A percentile compares a stretch with the other conserved stretches of the same genome.
Conservation (phyloP, 1,140 invertebrate species). For the Caenorhabditis brenneri region DNA sequence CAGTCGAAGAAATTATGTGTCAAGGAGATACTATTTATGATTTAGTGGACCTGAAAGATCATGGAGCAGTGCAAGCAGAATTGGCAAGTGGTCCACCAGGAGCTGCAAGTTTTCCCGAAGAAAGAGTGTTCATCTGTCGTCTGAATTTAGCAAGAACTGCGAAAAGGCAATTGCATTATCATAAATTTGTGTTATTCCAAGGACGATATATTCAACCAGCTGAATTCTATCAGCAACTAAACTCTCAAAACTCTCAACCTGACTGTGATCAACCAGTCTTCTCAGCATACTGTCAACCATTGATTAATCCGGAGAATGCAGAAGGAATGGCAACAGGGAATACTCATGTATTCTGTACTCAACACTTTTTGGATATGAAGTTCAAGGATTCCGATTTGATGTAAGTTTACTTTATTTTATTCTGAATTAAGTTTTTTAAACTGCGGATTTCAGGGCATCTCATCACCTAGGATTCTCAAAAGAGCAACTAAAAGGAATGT, state of each 20-base stretch:
- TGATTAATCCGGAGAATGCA: constrained; percentile 96
- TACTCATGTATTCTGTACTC: constrained; percentile 93
- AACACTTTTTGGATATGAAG: constrained; percentile 97
- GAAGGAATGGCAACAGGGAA: constrained; percentile 90
- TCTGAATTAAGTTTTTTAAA: too few relatives aligned
- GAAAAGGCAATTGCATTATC: constrained; percentile 92
- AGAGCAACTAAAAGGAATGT: constrained; percentile 82
- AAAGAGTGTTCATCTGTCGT: constrained; percentile 88
- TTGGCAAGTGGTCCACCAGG: constrained; percentile 76
- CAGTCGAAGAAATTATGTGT: constrained; percentile 97
- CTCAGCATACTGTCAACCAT: constrained; percentile 91
- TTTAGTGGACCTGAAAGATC: constrained; percentile 98
- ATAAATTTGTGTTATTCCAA: constrained; percentile 94
- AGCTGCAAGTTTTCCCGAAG: constrained; percentile 73
- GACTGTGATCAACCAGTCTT: constrained; percentile 83
- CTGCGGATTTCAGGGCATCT: constrained; percentile 43
- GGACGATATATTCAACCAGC: constrained; percentile 92
- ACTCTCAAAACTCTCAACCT: constrained; percentile 74
- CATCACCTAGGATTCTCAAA: constrained; percentile 84
- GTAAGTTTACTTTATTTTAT: constrained; percentile 80
- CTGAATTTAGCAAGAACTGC: constrained; percentile 97
- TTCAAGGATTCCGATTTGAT: constrained; percentile 92
- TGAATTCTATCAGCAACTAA: constrained; percentile 75
- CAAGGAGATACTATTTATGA: constrained; percentile 98
- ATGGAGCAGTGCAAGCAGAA: constrained; percentile 90